A percentile compares a stretch with the other conserved stretches of the same genome.
Conservation (phyloP, 2,888 invertebrate species). For the Tricholauxania praeusta region DNA sequence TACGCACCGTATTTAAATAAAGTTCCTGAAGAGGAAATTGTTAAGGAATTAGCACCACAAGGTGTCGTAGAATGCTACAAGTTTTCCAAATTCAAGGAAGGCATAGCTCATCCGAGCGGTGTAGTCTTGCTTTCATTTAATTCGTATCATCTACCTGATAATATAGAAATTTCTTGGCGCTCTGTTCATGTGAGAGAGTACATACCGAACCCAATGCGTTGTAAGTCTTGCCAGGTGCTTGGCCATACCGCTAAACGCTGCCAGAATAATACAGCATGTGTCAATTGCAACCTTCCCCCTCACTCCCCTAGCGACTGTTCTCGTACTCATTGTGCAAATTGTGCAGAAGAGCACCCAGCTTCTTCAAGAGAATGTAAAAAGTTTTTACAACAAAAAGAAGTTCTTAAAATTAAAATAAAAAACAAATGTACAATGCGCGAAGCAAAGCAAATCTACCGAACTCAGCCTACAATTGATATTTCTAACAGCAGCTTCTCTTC, state of each 20-base stretch:
- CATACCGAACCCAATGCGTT: constrained; percentile 43
- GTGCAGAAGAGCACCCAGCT: constrained; percentile 35
- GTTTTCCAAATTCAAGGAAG: too few species aligned
- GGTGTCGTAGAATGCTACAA: too few species aligned
- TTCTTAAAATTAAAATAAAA: constrained; percentile 36
- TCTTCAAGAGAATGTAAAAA: constrained; percentile 30
- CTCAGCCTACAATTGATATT: too few species aligned
- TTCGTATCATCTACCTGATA: constrained; percentile 28
- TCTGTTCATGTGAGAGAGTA: constrained; percentile 37
- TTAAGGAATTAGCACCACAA: constrained; percentile 35
- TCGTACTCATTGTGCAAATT: constrained; percentile 38
- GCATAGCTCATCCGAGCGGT: constrained; percentile 3
- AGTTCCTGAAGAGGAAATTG: constrained; percentile 31
- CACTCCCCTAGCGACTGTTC: constrained; percentile 35
- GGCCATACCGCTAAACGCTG: constrained; percentile 43
- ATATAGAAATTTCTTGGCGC: constrained; percentile 38
- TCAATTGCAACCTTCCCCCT: constrained; percentile 38
- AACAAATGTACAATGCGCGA: constrained; percentile 8
- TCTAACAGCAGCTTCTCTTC: too few species aligned
- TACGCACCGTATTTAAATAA: constrained; percentile 37
- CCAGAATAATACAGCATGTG: constrained; percentile 34
- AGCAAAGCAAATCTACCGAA: too few species aligned
- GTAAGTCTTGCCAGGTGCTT: constrained; percentile 40
- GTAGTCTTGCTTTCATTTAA: constrained; percentile 29
- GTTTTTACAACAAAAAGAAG: constrained; percentile 35